A percentile compares a stretch with the other conserved stretches of the same genome.
Evolutionary conservation across 1,140 invertebrate genomes (phyloP).

Genomic region (Ctenoplectra terminalis): DNA sequence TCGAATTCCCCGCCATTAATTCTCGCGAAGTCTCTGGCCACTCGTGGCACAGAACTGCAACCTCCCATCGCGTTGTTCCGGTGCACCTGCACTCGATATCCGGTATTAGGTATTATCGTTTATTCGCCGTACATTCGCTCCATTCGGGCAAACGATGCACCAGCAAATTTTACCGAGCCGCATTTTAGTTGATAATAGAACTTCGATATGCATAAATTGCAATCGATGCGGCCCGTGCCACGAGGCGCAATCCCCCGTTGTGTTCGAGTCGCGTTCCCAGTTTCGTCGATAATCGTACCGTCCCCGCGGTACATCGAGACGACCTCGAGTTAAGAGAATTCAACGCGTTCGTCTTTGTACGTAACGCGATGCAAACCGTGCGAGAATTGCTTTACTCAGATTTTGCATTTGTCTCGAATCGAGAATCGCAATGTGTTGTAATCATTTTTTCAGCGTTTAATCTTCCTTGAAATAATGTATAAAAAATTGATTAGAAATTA

Average conservation of each 20-base stretch:
- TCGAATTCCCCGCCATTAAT: constrained; percentile 65
- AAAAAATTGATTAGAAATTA: too few relatives aligned
- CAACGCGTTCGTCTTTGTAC: constrained; percentile 1
- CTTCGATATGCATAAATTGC: constrained; percentile 54
- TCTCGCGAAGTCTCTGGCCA: constrained; percentile 48
- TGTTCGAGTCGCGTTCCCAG: neutral
- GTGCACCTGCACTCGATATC: constrained; percentile 68
- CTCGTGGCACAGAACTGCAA: constrained; percentile 38
- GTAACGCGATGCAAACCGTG: neutral
- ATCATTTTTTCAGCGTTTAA: too few relatives aligned
- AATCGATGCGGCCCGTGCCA: constrained; percentile 42
- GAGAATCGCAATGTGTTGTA: neutral
- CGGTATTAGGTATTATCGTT: constrained; percentile 65
- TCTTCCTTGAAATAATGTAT: too few relatives aligned
- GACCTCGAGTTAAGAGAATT: constrained; percentile 12
- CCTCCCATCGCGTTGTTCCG: constrained; percentile 21
- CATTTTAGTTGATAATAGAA: constrained; percentile 58
- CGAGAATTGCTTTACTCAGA: neutral
- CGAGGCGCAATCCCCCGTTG: neutral
- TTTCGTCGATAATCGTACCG: constrained; percentile 22
- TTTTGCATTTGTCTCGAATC: neutral
- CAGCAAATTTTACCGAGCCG: constrained; percentile 59
- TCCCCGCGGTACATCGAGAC: neutral
- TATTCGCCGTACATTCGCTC: constrained; percentile 25
- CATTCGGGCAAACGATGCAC: constrained; percentile 35